Evolutionary conservation across 2,113 vertebrate genomes (phyloP).

Genomic region (Henicopernis longicauda): DNA sequence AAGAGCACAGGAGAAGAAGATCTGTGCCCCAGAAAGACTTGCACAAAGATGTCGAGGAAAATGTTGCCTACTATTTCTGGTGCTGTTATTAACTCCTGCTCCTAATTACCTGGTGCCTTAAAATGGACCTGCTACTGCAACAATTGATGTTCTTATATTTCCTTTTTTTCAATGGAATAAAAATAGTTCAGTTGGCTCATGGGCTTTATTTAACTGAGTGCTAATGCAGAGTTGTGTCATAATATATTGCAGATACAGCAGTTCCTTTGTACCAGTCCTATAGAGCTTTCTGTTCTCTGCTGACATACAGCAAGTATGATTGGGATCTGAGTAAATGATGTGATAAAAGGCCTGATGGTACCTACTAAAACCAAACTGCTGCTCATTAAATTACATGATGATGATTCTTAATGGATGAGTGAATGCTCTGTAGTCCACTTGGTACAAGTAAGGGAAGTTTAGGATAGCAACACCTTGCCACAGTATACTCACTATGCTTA

Average conservation of each 20-base stretch:
- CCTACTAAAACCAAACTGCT: neutral
- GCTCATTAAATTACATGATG: neutral
- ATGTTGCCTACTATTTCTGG: neutral
- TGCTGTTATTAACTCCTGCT: conserved; percentile 1
- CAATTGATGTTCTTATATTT: neutral
- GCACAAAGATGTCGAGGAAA: neutral
- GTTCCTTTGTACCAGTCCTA: neutral
- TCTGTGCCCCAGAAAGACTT: neutral
- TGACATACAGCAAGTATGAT: neutral
- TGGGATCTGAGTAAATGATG: neutral
- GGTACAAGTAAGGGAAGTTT: neutral
- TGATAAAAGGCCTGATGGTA: neutral
- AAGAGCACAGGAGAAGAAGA: neutral
- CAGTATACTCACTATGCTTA: fast-evolving
- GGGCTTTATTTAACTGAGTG: neutral
- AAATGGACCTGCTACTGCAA: neutral
- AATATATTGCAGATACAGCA: conserved; percentile 22
- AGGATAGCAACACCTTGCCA: fast-evolving
- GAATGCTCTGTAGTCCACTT: neutral
- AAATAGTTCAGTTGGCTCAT: conserved; percentile 24
- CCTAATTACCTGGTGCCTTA: neutral
- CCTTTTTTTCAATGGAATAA: conserved; percentile 1
- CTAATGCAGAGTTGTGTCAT: neutral
- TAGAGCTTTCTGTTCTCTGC: neutral
- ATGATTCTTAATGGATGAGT: neutral